A percentile compares a stretch with the other conserved stretches of the same genome.
Conservation (phyloP, 2,888 invertebrate genomes). For the Serrognathus titanus region DNA sequence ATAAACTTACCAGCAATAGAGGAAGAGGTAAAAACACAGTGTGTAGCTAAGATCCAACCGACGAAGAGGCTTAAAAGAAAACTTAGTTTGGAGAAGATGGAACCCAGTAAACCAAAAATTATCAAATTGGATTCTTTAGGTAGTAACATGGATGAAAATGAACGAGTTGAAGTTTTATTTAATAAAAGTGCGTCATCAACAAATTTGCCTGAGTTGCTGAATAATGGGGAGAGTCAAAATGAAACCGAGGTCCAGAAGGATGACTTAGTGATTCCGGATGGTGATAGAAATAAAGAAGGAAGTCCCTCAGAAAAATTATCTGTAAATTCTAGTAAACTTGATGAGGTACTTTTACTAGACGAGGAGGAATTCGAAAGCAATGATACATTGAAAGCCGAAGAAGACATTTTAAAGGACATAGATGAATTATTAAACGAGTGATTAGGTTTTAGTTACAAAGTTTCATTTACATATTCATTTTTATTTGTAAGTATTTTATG, state of each 20-base stretch:
- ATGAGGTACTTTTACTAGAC: constrained; percentile 39
- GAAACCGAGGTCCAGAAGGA: constrained; percentile 16
- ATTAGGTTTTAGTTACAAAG: constrained; percentile 8
- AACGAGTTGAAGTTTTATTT: not conserved
- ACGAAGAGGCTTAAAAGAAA: constrained; percentile 11
- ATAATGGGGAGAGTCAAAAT: constrained; percentile 6
- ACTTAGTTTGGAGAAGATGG: not conserved
- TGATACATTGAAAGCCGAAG: constrained; percentile 40
- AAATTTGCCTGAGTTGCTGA: not conserved
- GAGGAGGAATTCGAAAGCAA: constrained; percentile 40
- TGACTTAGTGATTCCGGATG: not conserved
- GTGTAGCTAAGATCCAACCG: constrained; percentile 12
- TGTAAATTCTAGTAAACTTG: constrained; percentile 30
- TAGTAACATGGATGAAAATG: not conserved
- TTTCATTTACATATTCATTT: constrained; percentile 2
- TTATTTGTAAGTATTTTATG: not conserved
- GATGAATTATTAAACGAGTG: constrained; percentile 46
- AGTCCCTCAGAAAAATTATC: not conserved
- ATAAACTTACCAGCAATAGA: not conserved
- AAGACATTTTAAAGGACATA: constrained; percentile 48
- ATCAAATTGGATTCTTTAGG: not conserved
- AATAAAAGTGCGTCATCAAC: not conserved
- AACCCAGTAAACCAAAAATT: not conserved
- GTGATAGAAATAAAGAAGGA: constrained; percentile 5
- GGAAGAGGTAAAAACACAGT: constrained; percentile 3